phyloP scores from a whole-genome alignment of 2,797 vertebrate genomes.

The Poliocrania exsul region DNA sequence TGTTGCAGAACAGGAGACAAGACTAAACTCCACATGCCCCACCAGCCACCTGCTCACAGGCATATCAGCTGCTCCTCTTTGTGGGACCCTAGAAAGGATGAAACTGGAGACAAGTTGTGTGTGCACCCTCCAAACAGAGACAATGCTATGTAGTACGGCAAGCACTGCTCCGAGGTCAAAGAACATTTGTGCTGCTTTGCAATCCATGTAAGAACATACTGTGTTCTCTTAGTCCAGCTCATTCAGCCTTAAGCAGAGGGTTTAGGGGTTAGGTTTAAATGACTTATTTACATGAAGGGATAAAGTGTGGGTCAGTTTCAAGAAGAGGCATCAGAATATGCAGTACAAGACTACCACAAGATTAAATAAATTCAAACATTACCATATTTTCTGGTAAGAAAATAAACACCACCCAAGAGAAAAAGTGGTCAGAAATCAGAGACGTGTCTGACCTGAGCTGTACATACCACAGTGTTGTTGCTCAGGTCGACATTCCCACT shows the following conservation, averaged over 20 bases:
- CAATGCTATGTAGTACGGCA: background rate
- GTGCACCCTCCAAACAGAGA: background rate
- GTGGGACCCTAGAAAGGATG: fast-evolving
- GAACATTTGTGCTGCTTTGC: background rate
- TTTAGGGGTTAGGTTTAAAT: background rate
- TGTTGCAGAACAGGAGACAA: background rate
- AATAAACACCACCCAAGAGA: slow-evolving; percentile 46
- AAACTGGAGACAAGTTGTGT: fast-evolving
- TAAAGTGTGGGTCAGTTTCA: background rate
- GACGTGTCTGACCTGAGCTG: slow-evolving; percentile 22
- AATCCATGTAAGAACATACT: background rate
- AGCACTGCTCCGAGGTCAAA: background rate
- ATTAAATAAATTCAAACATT: slow-evolving; percentile 32
- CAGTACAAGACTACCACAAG: background rate
- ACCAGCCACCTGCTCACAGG: background rate
- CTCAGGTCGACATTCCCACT: background rate
- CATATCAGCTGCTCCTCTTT: background rate
- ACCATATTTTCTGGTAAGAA: slow-evolving; percentile 50
- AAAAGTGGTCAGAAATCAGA: slow-evolving; percentile 45
- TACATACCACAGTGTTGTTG: slow-evolving; percentile 10
- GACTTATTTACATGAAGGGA: background rate
- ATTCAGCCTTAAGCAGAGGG: background rate
- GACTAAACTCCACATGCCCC: fast-evolving
- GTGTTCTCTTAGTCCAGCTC: background rate
- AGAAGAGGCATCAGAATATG: background rate